Base-by-base conservation (phyloP, 2,797 vertebrate genomes). In the Acanthopagrus latus region DNA sequence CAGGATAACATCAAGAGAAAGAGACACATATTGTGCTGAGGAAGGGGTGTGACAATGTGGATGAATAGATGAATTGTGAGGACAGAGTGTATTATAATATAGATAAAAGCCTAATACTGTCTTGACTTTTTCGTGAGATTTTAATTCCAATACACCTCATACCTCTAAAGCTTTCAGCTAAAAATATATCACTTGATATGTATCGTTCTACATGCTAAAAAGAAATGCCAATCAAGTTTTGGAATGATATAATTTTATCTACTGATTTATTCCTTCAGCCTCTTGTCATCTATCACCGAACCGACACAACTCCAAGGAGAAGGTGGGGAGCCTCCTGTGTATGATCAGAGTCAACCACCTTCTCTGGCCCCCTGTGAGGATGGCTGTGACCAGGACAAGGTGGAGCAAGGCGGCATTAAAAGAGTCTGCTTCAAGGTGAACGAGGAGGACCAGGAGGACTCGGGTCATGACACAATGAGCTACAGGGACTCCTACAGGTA, bases 401-500 rank as follows among this genome's bases (percentile, higher is more conserved):
- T 86, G 0, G 97, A 99, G 80, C 97, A 96, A 0, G 95, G 97
- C 0, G 96, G 96, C 74, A 97, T 95, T 67, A 99, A 99, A 92
- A 96, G 96, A 62, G 98, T 99, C 80, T 99, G 98, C 90, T 99
- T 99, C 88, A 99, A 97, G 91, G 98, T 99, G 86, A 97, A 95
- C 0, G 97, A 99, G 86, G 98, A 99, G 18, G 98, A 99, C 72
- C 98, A 99, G 93, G 98, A 99, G 86, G 98, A 99, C 93, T 99
- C 98, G 0, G 98, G 98, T 21, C 98, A 99, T 0, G 98, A 99
- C 90, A 99, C 98, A 1, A 98, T 99, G 96, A 99, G 98, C 94
- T 99, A 97, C 94, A 96, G 98, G 41, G 98, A 99, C 90, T 99
- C 98, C 11, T 99, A 99, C 95, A 99, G 98, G 98, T 99, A 68